Conservation (phyloP, 1,140 invertebrate genomes). For the Samia ricini region DNA sequence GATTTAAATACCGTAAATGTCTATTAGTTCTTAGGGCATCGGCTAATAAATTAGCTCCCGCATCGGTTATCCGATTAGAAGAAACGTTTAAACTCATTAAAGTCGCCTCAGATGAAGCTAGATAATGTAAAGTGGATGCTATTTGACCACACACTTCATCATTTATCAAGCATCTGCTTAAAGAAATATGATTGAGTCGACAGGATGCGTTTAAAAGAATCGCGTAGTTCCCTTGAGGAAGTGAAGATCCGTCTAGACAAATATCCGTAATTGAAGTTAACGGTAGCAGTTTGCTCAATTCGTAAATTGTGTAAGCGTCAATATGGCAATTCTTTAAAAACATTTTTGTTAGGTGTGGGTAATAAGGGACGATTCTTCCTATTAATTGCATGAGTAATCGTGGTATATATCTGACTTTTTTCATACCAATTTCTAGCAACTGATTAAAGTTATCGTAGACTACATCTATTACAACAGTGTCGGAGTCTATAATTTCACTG, state of each 20-base stretch:
- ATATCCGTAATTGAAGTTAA: slow-evolving; percentile 38
- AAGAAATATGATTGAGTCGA: slow-evolving; percentile 32
- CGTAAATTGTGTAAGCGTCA: slow-evolving; percentile 32
- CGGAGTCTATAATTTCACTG: slow-evolving; percentile 6
- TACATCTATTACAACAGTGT: slow-evolving; percentile 13
- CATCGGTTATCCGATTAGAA: slow-evolving; percentile 46
- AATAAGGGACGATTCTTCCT: slow-evolving; percentile 27
- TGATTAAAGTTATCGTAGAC: slow-evolving; percentile 35
- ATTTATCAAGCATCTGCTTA: slow-evolving; percentile 43
- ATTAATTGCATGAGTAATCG: slow-evolving; percentile 35
- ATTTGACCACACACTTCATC: slow-evolving; percentile 39
- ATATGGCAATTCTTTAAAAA: slow-evolving; percentile 30
- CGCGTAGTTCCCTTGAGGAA: slow-evolving; percentile 31
- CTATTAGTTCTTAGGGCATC: slow-evolving; percentile 49
- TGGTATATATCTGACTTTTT: slow-evolving; percentile 26
- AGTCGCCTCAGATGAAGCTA: slow-evolving; percentile 24
- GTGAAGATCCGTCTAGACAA: slow-evolving; percentile 33
- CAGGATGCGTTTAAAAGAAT: slow-evolving; percentile 28
- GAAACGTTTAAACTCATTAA: slow-evolving; percentile 49
- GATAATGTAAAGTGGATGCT: slow-evolving; percentile 31
- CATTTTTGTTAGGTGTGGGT: slow-evolving; percentile 36
- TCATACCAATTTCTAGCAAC: slow-evolving; percentile 35
- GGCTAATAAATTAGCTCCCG: slow-evolving; percentile 37
- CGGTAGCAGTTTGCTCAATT: slow-evolving; percentile 38
- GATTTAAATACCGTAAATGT: slow-evolving; percentile 52